Conservation (phyloP, 2,888 invertebrate species). For the Kuschelorhynchus macadamiae region DNA sequence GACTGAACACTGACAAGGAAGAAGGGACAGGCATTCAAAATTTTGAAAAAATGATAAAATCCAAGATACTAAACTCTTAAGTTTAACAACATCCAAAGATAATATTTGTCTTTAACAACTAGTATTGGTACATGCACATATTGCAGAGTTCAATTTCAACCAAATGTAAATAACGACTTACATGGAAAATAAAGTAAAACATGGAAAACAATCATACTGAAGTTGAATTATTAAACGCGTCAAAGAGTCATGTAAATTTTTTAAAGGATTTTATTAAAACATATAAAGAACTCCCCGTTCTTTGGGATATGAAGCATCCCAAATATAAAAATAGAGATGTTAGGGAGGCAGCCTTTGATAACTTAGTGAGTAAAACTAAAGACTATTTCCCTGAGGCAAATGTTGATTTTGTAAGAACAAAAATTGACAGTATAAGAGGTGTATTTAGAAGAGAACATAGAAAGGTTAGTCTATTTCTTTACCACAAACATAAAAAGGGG, state of each 20-base stretch:
- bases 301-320: slow-evolving; percentile 57
- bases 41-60: too few species aligned
- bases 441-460: slow-evolving; percentile 55
- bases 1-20: too few species aligned
- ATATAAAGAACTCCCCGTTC: slow-evolving; percentile 52
- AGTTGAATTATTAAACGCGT: slow-evolving; percentile 32
- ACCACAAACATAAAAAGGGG: too few species aligned
- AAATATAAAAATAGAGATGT: slow-evolving; percentile 52
- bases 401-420: slow-evolving; percentile 55
- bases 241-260: slow-evolving; percentile 54
- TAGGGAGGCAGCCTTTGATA: slow-evolving; percentile 52
- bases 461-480: slow-evolving; percentile 47
- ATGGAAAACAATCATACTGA: slow-evolving; percentile 9
- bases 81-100: too few species aligned
- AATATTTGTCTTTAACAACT: too few species aligned
- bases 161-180: too few species aligned
- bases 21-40: too few species aligned
- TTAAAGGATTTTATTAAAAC: slow-evolving; percentile 51
- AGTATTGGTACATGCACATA: too few species aligned
- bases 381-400: slow-evolving; percentile 56
- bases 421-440: slow-evolving; percentile 54
- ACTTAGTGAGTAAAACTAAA: slow-evolving; percentile 49
- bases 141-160: too few species aligned
- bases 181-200: too few species aligned
- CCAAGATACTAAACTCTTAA: too few species aligned